phyloP scores from a whole-genome alignment of 1,140 invertebrate species.

The Apis cerana region DNA sequence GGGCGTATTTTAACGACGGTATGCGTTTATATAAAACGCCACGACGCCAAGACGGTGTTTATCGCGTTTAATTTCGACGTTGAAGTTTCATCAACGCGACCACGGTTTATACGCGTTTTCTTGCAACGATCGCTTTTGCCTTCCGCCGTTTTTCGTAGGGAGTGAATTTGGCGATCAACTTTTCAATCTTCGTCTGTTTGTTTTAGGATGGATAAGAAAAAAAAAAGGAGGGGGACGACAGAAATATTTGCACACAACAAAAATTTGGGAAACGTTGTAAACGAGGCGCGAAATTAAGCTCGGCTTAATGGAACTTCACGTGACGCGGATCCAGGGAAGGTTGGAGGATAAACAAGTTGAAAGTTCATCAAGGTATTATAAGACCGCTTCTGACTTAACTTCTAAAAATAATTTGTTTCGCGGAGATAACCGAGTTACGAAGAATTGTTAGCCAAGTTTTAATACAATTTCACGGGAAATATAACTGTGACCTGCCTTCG shows the following conservation, averaged over 20 bases:
- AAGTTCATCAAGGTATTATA: not conserved
- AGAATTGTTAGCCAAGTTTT: not conserved
- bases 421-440: not conserved
- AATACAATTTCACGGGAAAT: not conserved
- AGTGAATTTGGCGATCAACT: too few relatives aligned
- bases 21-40: slow-evolving; percentile 7
- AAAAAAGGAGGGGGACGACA: too few relatives aligned
- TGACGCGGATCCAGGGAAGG: not conserved
- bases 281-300: not conserved
- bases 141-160: not conserved
- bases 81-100: not conserved
- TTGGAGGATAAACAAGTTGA: not conserved
- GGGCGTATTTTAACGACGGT: slow-evolving; percentile 20
- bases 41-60: not conserved
- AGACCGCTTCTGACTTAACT: not conserved
- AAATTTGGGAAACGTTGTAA: not conserved
- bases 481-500: too few relatives aligned
- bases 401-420: not conserved
- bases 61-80: slow-evolving; percentile 10
- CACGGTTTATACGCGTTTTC: not conserved
- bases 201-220: too few relatives aligned
- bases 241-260: too few relatives aligned
- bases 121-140: not conserved
- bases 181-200: too few relatives aligned
- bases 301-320: not conserved